A percentile compares a stretch with the other conserved stretches of the same genome.
Conservation (phyloP, 2,113 vertebrate genomes). For the Lepus europaeus region DNA sequence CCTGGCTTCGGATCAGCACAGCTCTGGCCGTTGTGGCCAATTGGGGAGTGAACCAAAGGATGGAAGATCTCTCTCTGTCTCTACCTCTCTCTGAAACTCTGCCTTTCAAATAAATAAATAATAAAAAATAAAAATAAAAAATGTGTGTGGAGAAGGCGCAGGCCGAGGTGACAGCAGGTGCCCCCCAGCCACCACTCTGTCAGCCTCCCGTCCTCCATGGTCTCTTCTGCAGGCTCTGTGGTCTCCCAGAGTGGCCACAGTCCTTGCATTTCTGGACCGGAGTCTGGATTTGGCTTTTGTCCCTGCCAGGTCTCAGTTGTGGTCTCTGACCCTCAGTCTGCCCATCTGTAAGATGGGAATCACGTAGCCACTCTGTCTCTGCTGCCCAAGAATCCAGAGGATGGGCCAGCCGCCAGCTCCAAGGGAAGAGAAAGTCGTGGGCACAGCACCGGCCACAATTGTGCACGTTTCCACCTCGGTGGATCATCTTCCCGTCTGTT, state of each 20-base stretch:
- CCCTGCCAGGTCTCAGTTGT: rapidly evolving
- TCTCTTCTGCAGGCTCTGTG: rapidly evolving
- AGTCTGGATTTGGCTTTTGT: neutral
- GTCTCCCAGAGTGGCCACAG: rapidly evolving
- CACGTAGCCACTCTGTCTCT: neutral
- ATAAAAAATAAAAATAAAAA: too few species aligned
- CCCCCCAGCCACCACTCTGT: rapidly evolving
- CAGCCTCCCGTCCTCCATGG: neutral
- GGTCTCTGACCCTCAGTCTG: neutral
- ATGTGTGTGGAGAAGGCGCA: neutral
- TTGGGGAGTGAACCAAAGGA: too few species aligned
- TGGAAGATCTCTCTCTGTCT: too few species aligned
- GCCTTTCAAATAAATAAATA: too few species aligned
- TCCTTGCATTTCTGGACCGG: neutral
- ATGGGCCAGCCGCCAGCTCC: neutral
- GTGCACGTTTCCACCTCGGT: neutral
- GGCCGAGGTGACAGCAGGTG: rapidly evolving
- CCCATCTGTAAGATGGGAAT: neutral
- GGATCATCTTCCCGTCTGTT: neutral
- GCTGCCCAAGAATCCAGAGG: neutral
- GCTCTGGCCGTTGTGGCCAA: too few species aligned
- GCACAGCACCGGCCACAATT: rapidly evolving
- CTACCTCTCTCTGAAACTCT: too few species aligned
- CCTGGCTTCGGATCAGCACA: too few species aligned
- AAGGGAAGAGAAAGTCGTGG: rapidly evolving